Percentiles rank a stretch among this genome's conserved stretches.
phyloP scores from a whole-genome alignment of 2,888 invertebrate species.

The Cosmopolites sordidus region DNA sequence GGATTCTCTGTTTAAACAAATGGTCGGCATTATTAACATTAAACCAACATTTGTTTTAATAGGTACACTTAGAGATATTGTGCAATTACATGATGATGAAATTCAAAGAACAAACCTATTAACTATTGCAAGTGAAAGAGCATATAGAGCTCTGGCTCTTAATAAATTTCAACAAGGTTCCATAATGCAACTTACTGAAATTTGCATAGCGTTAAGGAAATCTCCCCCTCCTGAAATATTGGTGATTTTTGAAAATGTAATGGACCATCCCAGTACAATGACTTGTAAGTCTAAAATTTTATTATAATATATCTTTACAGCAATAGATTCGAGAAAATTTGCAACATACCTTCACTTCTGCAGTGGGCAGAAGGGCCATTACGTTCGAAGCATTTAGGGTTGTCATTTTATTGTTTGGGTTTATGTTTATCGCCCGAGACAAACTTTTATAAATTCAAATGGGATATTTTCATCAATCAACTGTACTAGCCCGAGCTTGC shows the following conservation, averaged over 20 bases:
- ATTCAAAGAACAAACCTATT: conserved; percentile 24
- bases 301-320: not conserved
- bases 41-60: conserved; percentile 30
- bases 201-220: conserved; percentile 29
- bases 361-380: too few species aligned
- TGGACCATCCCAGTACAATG: conserved; percentile 25
- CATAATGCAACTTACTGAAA: conserved; percentile 33
- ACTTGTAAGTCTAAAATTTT: conserved; percentile 14
- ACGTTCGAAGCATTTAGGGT: too few species aligned
- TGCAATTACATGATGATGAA: conserved; percentile 27
- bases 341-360: too few species aligned
- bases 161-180: conserved; percentile 26
- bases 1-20: conserved; percentile 28
- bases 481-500: too few species aligned
- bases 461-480: too few species aligned
- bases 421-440: too few species aligned
- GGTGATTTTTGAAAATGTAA: conserved; percentile 24
- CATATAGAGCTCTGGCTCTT: conserved; percentile 26
- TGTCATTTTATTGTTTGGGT: too few species aligned
- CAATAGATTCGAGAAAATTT: not conserved
- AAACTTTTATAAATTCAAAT: too few species aligned
- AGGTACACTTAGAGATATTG: conserved; percentile 26
- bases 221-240: conserved; percentile 26
- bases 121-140: conserved; percentile 26
- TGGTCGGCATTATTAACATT: conserved; percentile 26